These are phyloP conservation scores for Lypha dubia DNA, from an alignment of 2,888 invertebrate genomes.

Conservation along the genomic window DNA sequence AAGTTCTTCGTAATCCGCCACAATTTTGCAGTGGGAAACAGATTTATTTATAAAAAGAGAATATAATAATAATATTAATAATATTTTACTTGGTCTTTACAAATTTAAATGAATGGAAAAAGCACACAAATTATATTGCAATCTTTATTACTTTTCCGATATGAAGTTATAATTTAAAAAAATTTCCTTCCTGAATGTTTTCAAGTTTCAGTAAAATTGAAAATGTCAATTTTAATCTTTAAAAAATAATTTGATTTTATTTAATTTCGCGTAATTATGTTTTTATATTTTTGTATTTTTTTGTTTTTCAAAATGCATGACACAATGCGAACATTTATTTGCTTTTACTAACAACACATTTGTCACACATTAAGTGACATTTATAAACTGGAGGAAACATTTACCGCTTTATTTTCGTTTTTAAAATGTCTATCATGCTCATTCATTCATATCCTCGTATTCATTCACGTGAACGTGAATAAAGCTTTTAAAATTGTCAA, in stretches of 20 bases:
- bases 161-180: too few relatives aligned
- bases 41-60: too few relatives aligned
- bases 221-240: not conserved
- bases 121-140: too few relatives aligned
- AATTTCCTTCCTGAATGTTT: not conserved
- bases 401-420: slow-evolving; percentile 47
- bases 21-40: too few relatives aligned
- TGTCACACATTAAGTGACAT: slow-evolving; percentile 64
- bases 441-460: slow-evolving; percentile 27
- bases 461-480: not conserved
- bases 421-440: slow-evolving; percentile 45
- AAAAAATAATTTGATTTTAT: slow-evolving; percentile 40
- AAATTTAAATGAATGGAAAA: too few relatives aligned
- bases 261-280: slow-evolving; percentile 11
- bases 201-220: not conserved
- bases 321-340: not conserved
- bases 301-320: not conserved
- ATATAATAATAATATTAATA: too few relatives aligned
- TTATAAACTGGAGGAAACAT: slow-evolving; percentile 58
- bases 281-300: not conserved
- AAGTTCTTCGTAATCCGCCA: too few relatives aligned
- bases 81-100: too few relatives aligned
- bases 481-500: not conserved
- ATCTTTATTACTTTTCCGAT: too few relatives aligned
- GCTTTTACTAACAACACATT: slow-evolving; percentile 24